Conservation (phyloP, 2,888 invertebrate species). For the Plagiodera versicolora region DNA sequence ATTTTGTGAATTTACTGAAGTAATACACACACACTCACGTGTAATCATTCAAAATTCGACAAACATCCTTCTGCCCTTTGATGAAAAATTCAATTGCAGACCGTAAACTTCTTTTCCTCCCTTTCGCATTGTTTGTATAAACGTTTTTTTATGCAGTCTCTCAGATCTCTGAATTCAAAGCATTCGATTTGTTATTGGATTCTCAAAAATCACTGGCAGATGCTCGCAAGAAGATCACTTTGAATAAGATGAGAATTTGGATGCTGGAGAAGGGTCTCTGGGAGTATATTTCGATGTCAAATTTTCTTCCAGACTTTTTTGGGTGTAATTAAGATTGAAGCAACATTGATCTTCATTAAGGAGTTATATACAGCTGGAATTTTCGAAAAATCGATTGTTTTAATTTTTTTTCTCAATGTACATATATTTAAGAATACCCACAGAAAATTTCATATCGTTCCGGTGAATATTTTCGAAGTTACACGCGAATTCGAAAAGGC, state of each 20-base stretch:
- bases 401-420: too few relatives aligned
- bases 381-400: too few relatives aligned
- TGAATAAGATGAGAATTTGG: slow-evolving; percentile 28
- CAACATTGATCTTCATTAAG: too few relatives aligned
- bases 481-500: too few relatives aligned
- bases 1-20: too few relatives aligned
- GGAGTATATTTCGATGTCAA: not conserved
- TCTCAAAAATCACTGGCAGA: slow-evolving; percentile 35
- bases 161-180: slow-evolving; percentile 41
- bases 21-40: too few relatives aligned
- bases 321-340: too few relatives aligned
- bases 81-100: slow-evolving; percentile 20
- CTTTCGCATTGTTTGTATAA: slow-evolving; percentile 52
- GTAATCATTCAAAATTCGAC: too few relatives aligned
- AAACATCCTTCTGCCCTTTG: not conserved
- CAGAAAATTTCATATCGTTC: too few relatives aligned
- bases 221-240: slow-evolving; percentile 36
- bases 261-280: not conserved
- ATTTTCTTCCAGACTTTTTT: not conserved
- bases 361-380: too few relatives aligned
- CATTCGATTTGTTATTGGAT: slow-evolving; percentile 35
- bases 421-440: too few relatives aligned
- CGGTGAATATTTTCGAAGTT: too few relatives aligned
- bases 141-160: slow-evolving; percentile 51
- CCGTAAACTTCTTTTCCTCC: slow-evolving; percentile 34